Conservation (phyloP, 2,888 invertebrate genomes). For the Lacanobia oleracea region DNA sequence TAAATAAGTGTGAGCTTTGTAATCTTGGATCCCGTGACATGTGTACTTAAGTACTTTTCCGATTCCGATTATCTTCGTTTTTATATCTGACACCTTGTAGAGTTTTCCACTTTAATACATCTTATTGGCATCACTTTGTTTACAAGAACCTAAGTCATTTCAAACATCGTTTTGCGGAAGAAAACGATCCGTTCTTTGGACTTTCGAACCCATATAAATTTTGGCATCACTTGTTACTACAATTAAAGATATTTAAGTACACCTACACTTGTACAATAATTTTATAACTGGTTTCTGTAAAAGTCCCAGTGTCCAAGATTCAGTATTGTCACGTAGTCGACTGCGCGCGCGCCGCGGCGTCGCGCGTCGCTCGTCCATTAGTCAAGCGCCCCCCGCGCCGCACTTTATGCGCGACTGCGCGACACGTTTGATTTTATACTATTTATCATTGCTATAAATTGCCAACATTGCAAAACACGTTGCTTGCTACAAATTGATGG, state of each 20-base stretch:
- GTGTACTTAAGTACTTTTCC: conserved; percentile 1
- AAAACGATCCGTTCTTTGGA: background rate
- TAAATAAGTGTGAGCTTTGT: conserved; percentile 43
- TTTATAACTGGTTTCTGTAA: conserved; percentile 27
- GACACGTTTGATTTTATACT: conserved; percentile 78
- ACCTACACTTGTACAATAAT: conserved; percentile 7
- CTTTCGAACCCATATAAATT: background rate
- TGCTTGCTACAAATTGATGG: conserved; percentile 53
- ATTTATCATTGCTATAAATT: conserved; percentile 66
- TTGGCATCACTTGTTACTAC: background rate
- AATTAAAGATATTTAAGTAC: background rate
- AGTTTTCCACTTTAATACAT: background rate
- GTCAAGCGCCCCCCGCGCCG: conserved; percentile 72
- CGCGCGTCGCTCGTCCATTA: conserved; percentile 74
- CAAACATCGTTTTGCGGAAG: too few species aligned
- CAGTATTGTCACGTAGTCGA: conserved; percentile 75
- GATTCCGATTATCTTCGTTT: conserved; percentile 12
- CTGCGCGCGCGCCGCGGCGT: conserved; percentile 72
- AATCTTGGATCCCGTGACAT: conserved; percentile 42
- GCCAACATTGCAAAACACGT: conserved; percentile 52
- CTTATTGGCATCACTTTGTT: background rate
- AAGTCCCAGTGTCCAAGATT: conserved; percentile 47
- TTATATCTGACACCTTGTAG: background rate
- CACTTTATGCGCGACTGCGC: conserved; percentile 76
- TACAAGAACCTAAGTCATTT: too few species aligned